Base-by-base conservation (phyloP, 2,113 vertebrate genomes). In the human (Homo sapiens) region DNA sequence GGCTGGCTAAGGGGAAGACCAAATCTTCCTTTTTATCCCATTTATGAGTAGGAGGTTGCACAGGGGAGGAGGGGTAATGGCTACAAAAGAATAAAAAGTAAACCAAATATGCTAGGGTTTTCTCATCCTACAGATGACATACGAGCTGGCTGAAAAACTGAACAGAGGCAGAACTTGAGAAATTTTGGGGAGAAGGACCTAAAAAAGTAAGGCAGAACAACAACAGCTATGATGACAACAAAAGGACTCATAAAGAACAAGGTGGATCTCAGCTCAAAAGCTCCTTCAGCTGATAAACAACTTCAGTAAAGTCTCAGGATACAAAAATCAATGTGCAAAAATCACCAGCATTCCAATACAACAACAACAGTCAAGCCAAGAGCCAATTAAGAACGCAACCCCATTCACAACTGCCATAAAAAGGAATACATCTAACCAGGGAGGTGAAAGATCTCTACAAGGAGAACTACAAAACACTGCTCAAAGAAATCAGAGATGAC, bases 141-240 rank as follows among this genome's bases (percentile, higher is more conserved):
- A 3, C 35, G 12, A 27, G 40, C 18, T 57, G 75, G 38, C 57
- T 57, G 59, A 94, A 75, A 70, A 85, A 43, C n/a, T 55, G 79
- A 66, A 89, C 6, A 78, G 30, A 68, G 48, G 40, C 30, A 86
- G 43, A 75, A 72, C 20, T 48, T 45, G 5, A 14, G 52, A 61
- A 27, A 52, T 23, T 25, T 57, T 10, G 1, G 2, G 20, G 52
- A 93, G 30, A 79, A 10, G n/a, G 32, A 55, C 25, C 27, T 7
- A 12, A 13, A 75, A 86, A 50, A 45, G 75, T 16, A 25, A 57
- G 83, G 72, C 9, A 25, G 22, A 45, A 55, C 38, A 70, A 5
- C 4, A 30, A 27, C 4, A 14, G 8, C 84, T 10, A 25, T 0
- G 2, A 23, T 17, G 8, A 45, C 25, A 43, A 13, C 35, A 13